phyloP scores from a whole-genome alignment of 2,113 vertebrate species.

The Oostethus manadensis region DNA sequence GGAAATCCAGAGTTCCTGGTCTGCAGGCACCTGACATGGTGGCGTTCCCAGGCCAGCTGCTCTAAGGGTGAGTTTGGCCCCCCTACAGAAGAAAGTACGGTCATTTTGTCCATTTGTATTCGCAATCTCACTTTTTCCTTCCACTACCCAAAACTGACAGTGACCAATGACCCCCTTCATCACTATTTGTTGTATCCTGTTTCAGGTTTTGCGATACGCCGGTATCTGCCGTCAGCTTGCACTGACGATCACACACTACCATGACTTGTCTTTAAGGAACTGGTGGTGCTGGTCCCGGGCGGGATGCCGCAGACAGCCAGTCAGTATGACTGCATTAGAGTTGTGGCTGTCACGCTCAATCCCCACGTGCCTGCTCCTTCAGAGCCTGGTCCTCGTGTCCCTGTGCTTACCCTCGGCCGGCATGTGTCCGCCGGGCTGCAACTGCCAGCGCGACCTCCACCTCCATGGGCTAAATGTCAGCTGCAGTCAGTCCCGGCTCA shows the following conservation, averaged over 20 bases:
- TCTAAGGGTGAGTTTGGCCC: too few species aligned
- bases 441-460: conserved; percentile 82
- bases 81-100: too few species aligned
- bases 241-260: conserved; percentile 2
- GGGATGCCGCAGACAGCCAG: conserved; percentile 84
- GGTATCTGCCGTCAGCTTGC: conserved; percentile 18
- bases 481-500: conserved; percentile 94
- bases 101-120: background rate
- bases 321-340: conserved; percentile 97
- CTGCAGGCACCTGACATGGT: too few species aligned
- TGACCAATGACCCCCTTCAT: conserved; percentile 15
- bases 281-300: conserved; percentile 69
- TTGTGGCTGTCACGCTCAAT: conserved; percentile 95
- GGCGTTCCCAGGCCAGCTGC: too few species aligned
- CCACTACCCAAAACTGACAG: background rate
- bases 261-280: conserved; percentile 54
- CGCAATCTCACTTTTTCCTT: background rate
- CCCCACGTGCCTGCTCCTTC: conserved; percentile 97
- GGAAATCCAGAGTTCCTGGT: too few species aligned
- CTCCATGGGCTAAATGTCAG: conserved; percentile 85
- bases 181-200: conserved; percentile 24
- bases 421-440: conserved; percentile 97
- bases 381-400: conserved; percentile 98
- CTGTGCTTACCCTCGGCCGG: conserved; percentile 97
- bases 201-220: conserved; percentile 37